A percentile compares a stretch with the other conserved stretches of the same genome.
Conservation (phyloP, 2,888 invertebrate species). For the Xestoiulus laeticollis region DNA sequence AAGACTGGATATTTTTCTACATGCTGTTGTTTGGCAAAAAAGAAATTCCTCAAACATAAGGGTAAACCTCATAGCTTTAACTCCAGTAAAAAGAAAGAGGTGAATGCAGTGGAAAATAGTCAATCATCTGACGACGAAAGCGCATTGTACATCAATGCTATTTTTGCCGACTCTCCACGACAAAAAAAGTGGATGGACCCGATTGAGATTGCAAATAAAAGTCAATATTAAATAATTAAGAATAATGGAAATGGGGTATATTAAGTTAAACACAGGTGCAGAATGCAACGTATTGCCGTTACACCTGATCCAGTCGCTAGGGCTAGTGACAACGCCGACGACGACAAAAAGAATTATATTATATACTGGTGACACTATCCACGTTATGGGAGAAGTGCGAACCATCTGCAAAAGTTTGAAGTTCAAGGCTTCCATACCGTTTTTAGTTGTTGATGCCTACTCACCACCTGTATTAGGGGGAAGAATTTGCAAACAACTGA, state of each 20-base stretch:
- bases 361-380: background rate
- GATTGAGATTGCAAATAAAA: too few relatives aligned
- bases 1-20: background rate
- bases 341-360: background rate
- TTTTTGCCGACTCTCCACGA: background rate
- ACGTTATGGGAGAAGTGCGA: background rate
- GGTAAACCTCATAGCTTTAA: background rate
- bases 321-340: background rate
- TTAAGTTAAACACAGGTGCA: background rate
- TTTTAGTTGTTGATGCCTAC: background rate
- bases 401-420: background rate
- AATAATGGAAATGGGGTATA: too few relatives aligned
- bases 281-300: background rate
- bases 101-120: background rate
- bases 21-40: background rate
- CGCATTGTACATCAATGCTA: background rate
- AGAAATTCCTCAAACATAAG: background rate
- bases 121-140: background rate
- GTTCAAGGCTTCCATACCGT: background rate
- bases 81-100: background rate
- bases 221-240: too few relatives aligned
- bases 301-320: background rate
- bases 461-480: background rate
- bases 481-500: background rate
- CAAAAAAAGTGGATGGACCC: background rate